phyloP scores from a whole-genome alignment of 2,797 vertebrate species.

The Thripadectes ignobilis region DNA sequence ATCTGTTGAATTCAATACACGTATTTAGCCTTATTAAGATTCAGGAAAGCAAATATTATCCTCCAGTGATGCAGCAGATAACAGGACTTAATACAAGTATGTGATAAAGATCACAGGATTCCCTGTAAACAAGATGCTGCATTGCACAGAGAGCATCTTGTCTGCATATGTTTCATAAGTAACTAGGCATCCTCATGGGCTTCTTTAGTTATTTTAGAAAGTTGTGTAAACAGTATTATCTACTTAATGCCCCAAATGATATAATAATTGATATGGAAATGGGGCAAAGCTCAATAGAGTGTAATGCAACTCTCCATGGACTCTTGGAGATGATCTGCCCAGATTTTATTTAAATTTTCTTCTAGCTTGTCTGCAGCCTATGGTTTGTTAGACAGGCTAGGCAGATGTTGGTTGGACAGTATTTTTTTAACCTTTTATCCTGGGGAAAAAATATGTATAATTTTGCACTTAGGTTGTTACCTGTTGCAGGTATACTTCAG shows the following conservation, averaged over 20 bases:
- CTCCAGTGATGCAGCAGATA: slow-evolving; percentile 63
- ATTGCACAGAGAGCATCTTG: slow-evolving; percentile 57
- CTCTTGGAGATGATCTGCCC: slow-evolving; percentile 14
- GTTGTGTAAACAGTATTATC: slow-evolving; percentile 66
- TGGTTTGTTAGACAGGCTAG: not conserved
- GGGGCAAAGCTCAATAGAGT: slow-evolving; percentile 51
- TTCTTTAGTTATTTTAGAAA: slow-evolving; percentile 65
- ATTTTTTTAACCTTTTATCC: not conserved
- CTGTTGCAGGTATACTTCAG: not conserved
- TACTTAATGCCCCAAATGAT: slow-evolving; percentile 66
- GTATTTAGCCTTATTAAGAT: slow-evolving; percentile 63
- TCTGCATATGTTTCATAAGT: slow-evolving; percentile 69
- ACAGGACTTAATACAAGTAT: slow-evolving; percentile 61
- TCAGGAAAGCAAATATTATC: slow-evolving; percentile 58
- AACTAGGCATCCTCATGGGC: slow-evolving; percentile 60
- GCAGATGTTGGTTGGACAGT: not conserved
- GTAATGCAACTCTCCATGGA: slow-evolving; percentile 14
- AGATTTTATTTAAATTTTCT: slow-evolving; percentile 62
- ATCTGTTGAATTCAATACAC: slow-evolving; percentile 49
- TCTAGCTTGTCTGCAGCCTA: not conserved
- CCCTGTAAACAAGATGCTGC: slow-evolving; percentile 71
- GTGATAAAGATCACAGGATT: slow-evolving; percentile 71
- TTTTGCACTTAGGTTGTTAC: not conserved
- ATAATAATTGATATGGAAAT: slow-evolving; percentile 71
- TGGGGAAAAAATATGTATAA: not conserved